Evolutionary conservation across 2,113 vertebrate genomes (phyloP), one percentile per base, ranked within the genome.

Genomic region (Protobothrops flavoviridis): DNA sequence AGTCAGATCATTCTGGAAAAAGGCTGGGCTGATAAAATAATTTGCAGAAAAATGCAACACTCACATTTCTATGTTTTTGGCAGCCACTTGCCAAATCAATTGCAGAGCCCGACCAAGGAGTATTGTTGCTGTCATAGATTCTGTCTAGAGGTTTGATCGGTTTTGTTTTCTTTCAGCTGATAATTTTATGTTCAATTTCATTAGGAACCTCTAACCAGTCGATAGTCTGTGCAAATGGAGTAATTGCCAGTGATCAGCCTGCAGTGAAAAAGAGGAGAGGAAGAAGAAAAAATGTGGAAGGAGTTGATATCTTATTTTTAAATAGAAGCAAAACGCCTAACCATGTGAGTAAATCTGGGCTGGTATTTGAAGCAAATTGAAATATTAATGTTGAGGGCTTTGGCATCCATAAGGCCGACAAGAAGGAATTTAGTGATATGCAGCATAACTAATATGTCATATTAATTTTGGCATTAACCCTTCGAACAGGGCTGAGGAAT

Each of bases 251-350:
- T 6, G 98, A 97, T 95, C 99, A 99, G 96, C 99, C 99, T 15
- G 93, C 98, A 48, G 96, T 99, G 57, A 99, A 99, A 97, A 99
- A 98, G 97, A 97, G 98, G 87, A 98, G 99, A 93, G 99, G 99
- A 90, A 98, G 99, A 94, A 98, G 98, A 94, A 99, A 99, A 98
- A 99, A 99, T 6, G 99, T 99, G 57, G 99, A 99, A 95, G 99
- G 99, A 45, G 98, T 99, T 96, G 99, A 99, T 97, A 97, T 99
- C 74, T 98, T 99, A 88, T 99, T 99, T 94, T 97, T 99, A 97
- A 99, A 99, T 93, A 98, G 95, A 97, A 99, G 94, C 95, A 98
- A 97, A 96, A 97, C 97, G 90, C 95, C 98, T 87, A 98, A 99
- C 92, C 98, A 98, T 95, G 99, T 99, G 97, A 98, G 97, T 98